Evolutionary conservation across 2,888 invertebrate genomes (phyloP).

Genomic region (Nephrocerus scutellatus): DNA sequence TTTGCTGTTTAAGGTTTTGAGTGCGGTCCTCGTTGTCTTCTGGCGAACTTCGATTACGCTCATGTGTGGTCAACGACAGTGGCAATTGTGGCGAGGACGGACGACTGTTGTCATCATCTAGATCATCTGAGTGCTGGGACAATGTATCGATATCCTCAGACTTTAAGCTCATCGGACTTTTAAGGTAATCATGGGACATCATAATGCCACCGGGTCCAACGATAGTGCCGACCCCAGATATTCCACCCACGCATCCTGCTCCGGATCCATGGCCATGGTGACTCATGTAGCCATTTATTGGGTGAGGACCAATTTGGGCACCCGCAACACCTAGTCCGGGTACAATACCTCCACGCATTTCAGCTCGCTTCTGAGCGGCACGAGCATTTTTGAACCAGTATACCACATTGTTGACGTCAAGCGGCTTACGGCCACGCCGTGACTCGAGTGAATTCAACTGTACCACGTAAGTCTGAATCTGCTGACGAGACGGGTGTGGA

Average conservation of each 20-base stretch:
- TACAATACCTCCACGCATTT: slow-evolving; percentile 54
- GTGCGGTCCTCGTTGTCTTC: slow-evolving; percentile 27
- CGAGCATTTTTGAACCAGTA: slow-evolving; percentile 98
- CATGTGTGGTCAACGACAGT: slow-evolving; percentile 60
- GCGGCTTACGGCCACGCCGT: slow-evolving; percentile 82
- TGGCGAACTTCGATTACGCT: slow-evolving; percentile 41
- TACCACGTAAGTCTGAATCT: slow-evolving; percentile 92
- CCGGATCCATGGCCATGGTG: slow-evolving; percentile 41
- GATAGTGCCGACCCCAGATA: slow-evolving; percentile 18
- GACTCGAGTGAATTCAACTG: slow-evolving; percentile 90
- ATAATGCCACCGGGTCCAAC: slow-evolving; percentile 50
- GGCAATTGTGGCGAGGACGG: slow-evolving; percentile 66
- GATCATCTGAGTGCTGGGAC: slow-evolving; percentile 61
- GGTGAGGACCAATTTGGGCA: slow-evolving; percentile 38
- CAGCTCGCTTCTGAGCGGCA: slow-evolving; percentile 89
- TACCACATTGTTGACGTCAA: slow-evolving; percentile 93
- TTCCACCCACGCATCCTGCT: slow-evolving; percentile 33
- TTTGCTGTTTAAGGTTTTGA: no score
- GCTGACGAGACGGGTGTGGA: slow-evolving; percentile 93
- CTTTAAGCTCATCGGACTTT: slow-evolving; percentile 56
- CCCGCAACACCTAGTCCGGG: slow-evolving; percentile 35
- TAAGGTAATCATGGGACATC: slow-evolving; percentile 59
- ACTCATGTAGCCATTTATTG: slow-evolving; percentile 44
- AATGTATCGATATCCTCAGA: slow-evolving; percentile 59
- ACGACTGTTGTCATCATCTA: slow-evolving; percentile 57